Evolutionary conservation across 1,140 invertebrate genomes (phyloP), one percentile per base, ranked within the genome.

Genomic region (Brachionus paranguensis): DNA sequence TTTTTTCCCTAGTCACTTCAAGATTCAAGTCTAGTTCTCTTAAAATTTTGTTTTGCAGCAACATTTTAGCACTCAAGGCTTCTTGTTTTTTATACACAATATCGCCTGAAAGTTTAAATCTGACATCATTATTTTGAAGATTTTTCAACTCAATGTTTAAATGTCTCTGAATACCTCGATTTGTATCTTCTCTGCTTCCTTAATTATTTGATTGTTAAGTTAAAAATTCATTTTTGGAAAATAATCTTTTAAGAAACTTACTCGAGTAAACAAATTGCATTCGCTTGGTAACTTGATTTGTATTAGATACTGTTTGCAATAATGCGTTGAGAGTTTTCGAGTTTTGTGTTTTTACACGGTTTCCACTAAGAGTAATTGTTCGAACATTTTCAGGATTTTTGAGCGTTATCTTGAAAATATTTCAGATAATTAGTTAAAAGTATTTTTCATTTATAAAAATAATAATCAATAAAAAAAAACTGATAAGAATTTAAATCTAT

Each of bases 301-400:
- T 29, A 50, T 24, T 24, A 27, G 72, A 76, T 12, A 24, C 11
- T 50, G 72, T 76, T 47, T 50, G 43, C 10, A 76, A 76, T 5
- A 17, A 7, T 3, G 43, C 43, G 3, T 47, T 76, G 12, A 76
- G 11, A 24, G n/a, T 50, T 76, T 50, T 76, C 1, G 72, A 76
- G 24, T 14, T 20, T 20, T 76, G 45, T 50, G 41, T 76, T 76
- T 50, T 76, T n/a, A 50, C 72, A n/a, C 45, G 43, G 17, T 29
- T 27, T 27, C 43, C 72, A 76, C 47, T 76, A 24, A 76, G 17
- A 27, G 11, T 47, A 11, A 81, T 11, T 27, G 50, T 41, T 64
- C 60, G 53, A 12, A 81, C 20, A 20, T 64, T 33, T 64, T 81
- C 78, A 12, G 78, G 78, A 81, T 81, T 81, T 81, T 68, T 81